Conservation (phyloP, 2,797 vertebrate genomes). For the Perdix hodgsoniae region DNA sequence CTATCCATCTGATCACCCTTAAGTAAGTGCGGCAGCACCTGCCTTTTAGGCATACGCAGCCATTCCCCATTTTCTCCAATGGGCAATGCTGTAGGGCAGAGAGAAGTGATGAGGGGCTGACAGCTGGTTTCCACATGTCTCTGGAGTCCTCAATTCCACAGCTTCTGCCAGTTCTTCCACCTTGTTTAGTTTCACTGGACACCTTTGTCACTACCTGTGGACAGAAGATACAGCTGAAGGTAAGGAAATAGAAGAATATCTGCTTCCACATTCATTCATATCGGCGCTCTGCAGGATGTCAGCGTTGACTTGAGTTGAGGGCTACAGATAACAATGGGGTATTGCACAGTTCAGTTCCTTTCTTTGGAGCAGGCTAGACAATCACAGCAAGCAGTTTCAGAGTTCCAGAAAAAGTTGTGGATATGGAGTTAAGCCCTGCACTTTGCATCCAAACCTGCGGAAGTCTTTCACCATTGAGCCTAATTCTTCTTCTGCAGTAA, state of each 20-base stretch:
- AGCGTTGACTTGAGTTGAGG: neutral
- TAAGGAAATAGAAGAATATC: neutral
- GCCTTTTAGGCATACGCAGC: neutral
- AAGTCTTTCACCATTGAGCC: neutral
- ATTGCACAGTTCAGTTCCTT: neutral
- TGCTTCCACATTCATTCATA: neutral
- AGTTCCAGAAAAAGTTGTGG: neutral
- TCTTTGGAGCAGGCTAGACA: neutral
- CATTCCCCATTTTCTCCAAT: neutral
- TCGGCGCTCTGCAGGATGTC: fast-evolving
- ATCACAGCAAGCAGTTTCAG: neutral
- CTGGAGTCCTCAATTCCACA: neutral
- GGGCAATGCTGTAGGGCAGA: neutral
- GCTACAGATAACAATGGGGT: neutral
- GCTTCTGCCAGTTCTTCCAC: neutral
- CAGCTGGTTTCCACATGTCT: neutral
- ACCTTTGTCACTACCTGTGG: neutral
- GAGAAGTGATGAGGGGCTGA: neutral
- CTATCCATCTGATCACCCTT: neutral
- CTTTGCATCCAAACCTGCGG: neutral
- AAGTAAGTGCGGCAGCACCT: neutral
- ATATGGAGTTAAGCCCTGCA: neutral
- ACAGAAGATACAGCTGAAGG: neutral
- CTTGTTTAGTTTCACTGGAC: neutral
- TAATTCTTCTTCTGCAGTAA: neutral